Evolutionary conservation across 2,888 invertebrate genomes (phyloP).

Genomic region (Pomacea canaliculata): DNA sequence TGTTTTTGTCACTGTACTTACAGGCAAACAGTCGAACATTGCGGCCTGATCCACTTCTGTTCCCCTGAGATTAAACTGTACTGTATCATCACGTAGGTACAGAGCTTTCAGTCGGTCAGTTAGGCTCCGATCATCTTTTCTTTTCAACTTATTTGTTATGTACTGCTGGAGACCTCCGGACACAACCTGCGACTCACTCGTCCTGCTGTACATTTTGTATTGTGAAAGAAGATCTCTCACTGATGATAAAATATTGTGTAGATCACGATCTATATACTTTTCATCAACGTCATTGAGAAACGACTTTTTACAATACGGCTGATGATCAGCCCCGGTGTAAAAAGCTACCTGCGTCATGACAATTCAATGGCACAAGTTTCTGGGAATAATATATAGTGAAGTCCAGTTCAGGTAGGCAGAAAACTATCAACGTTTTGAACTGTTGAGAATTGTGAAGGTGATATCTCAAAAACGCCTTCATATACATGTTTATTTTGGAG

Average conservation of each 20-base stretch:
- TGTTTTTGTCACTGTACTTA: slow-evolving; percentile 19
- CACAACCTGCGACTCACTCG: slow-evolving; percentile 39
- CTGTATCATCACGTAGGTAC: slow-evolving; percentile 28
- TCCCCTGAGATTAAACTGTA: not conserved
- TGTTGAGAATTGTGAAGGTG: too few relatives aligned
- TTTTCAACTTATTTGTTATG: slow-evolving; percentile 43
- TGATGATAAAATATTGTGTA: slow-evolving; percentile 25
- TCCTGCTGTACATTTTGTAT: slow-evolving; percentile 55
- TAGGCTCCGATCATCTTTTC: slow-evolving; percentile 21
- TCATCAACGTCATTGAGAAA: not conserved
- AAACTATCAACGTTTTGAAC: too few relatives aligned
- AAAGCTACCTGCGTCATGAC: too few relatives aligned
- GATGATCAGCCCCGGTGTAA: too few relatives aligned
- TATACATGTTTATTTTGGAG: too few relatives aligned
- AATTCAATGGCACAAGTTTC: too few relatives aligned
- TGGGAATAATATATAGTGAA: too few relatives aligned
- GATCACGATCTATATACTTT: slow-evolving; percentile 3
- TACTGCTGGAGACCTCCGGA: slow-evolving; percentile 59
- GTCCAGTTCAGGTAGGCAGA: too few relatives aligned
- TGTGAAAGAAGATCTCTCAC: slow-evolving; percentile 51
- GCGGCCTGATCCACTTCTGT: slow-evolving; percentile 9
- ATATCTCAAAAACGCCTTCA: too few relatives aligned
- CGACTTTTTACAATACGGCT: too few relatives aligned
- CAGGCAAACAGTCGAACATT: slow-evolving; percentile 34
- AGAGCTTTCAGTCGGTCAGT: slow-evolving; percentile 27